Evolutionary conservation across 2,797 vertebrate genomes (phyloP), one percentile per base, ranked within the genome.

Genomic region (Neosilurus hyrtlii): DNA sequence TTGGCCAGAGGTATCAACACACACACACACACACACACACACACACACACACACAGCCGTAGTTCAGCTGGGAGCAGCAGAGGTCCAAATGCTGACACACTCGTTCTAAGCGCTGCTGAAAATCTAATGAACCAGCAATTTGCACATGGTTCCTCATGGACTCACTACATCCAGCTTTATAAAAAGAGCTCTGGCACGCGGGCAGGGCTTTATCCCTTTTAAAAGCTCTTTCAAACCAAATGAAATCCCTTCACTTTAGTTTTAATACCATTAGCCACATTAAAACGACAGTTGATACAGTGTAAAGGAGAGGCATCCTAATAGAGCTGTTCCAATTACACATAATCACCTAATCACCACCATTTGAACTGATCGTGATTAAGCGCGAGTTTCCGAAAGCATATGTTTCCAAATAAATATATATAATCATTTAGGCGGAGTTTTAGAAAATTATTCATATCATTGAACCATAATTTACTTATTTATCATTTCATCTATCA

Each of bases 61-160:
- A 65, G 49, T 66, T 82, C 82, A 84, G 74, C 30, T 85, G 82
- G 83, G 85, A 86, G 63, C 82, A 84, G 79, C 80, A 77, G 56
- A 76, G 79, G 76, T 54, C 74, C 78, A 82, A 86, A 82, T 84
- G 85, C 89, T 88, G 86, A 89, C 89, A 83, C 76, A 68, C 76
- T 87, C 81, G 70, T 88, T 88, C 82, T 86, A 82, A 86, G 81
- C 80, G n/a, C 84, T 86, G 84, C 82, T 85, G 84, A 83, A 86
- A 87, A 89, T 86, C 84, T 85, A 88, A 88, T 88, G 87, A 89
- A 87, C 86, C 86, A 87, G 87, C 86, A 85, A 85, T 88, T 87
- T 88, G 85, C 79, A 77, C 80, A 84, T 70, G 82, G 81, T 79
- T 86, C 82, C 87, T 88, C 81, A 82, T 74, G 84, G 85, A 79